Evolutionary conservation across 2,888 invertebrate genomes (phyloP), one percentile per base, ranked within the genome.

Genomic region (Ochropleura plecta): DNA sequence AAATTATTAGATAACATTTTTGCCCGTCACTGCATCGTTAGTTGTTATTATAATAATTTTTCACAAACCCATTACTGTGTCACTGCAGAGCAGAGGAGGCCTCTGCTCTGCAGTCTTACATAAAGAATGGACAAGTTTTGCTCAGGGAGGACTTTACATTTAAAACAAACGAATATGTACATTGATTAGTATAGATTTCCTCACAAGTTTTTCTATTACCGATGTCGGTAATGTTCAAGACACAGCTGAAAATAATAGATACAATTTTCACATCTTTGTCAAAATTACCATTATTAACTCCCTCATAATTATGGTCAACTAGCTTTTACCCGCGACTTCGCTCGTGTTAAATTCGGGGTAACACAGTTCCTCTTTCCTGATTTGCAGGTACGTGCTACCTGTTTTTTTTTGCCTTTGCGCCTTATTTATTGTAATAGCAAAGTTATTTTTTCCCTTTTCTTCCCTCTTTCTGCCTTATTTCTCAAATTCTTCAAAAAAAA

Each of bases 181-280:
- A 14, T 55, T 20, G n/a, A 20, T 55, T 20, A 46, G 20, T 55
- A 5, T 30, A 2, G 6, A 30, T 8, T 30, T 57, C 30, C 30
- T 30, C 3, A 6, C 14, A 3, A 57, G 7, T 3, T 14, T 30
- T 30, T 57, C 30, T 30, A 30, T 30, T 57, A 30, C 14, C 14
- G 0, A 20, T 14, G 14, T 57, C 3, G 12, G 7, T 3, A 14
- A 30, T 59, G 4, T 16, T 8, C 4, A 12, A 55, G 20, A 6
- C 55, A 55, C 20, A 20, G 2, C 12, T 55, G 53, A 46, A n/a
- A 10, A n/a, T 55, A 9, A 7, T 20, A 51, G n/a, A 46, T 42
- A 46, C 62, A 48, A 62, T 14, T 20, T 42, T 75, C 8, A n/a
- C 20, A 42, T 3, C 49, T 77, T 66, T 46, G 5, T 68, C 30